Evolutionary conservation across 1,140 invertebrate genomes (phyloP).

Genomic region (Galleria mellonella): DNA sequence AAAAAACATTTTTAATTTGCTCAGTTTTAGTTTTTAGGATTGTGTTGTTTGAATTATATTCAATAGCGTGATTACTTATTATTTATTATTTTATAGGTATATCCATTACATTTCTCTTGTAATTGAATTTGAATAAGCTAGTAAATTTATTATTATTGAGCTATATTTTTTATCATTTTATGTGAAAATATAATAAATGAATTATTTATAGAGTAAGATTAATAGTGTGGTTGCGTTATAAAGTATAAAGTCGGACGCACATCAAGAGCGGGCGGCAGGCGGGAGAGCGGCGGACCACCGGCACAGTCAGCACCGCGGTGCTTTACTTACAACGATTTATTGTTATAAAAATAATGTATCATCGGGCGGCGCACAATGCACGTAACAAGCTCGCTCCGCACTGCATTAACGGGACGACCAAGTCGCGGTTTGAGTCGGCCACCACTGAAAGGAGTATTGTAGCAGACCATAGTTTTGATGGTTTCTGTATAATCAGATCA

Average conservation of each 20-base stretch:
- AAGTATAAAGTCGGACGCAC: constrained; percentile 12
- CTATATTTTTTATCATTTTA: too few species aligned
- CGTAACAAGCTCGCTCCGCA: constrained; percentile 51
- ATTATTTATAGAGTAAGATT: constrained; percentile 8
- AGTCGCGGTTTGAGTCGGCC: constrained; percentile 3
- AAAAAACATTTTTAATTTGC: too few species aligned
- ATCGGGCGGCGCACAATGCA: constrained; percentile 55
- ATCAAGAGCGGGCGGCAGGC: constrained; percentile 25
- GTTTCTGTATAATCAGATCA: too few species aligned
- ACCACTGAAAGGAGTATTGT: constrained; percentile 8
- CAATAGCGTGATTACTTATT: too few species aligned
- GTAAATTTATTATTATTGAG: too few species aligned
- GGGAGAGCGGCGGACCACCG: constrained; percentile 50
- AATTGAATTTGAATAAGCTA: too few species aligned
- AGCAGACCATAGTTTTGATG: too few species aligned
- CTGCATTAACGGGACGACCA: constrained; percentile 40
- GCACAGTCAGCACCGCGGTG: constrained; percentile 32
- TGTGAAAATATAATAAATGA: too few species aligned
- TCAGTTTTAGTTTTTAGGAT: too few species aligned
- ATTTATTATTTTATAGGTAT: too few species aligned
- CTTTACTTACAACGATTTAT: constrained; percentile 69
- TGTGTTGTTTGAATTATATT: too few species aligned
- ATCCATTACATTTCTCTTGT: too few species aligned
- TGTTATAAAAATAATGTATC: constrained; percentile 74
- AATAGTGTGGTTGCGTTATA: constrained; percentile 10